Conservation (phyloP, 1,140 invertebrate species). For the Cydia strobilella region DNA sequence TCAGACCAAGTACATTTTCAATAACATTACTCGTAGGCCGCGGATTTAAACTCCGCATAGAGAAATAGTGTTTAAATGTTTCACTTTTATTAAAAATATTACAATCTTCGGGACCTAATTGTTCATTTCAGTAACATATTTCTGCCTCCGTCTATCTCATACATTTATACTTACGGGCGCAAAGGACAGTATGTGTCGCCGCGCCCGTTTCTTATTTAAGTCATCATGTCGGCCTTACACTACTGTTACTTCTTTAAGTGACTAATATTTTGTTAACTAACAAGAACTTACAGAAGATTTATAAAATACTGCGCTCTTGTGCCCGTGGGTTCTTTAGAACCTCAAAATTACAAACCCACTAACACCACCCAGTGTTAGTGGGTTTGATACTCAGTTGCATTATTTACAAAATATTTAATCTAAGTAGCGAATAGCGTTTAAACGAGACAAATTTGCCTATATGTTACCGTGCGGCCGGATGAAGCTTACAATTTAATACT, state of each 20-base stretch:
- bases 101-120: not conserved
- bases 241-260: constrained; percentile 51
- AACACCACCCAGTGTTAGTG: too few relatives aligned
- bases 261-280: constrained; percentile 60
- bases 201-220: constrained; percentile 29
- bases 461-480: constrained; percentile 56
- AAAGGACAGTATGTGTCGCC: not conserved
- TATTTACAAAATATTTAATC: constrained; percentile 64
- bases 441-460: constrained; percentile 48
- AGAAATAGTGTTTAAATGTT: not conserved
- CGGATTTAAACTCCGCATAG: not conserved
- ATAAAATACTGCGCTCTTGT: constrained; percentile 52
- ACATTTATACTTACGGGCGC: not conserved
- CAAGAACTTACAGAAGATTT: constrained; percentile 47
- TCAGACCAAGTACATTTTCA: not conserved
- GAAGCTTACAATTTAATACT: constrained; percentile 68
- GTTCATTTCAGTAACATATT: not conserved
- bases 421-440: constrained; percentile 39
- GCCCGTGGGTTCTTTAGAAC: constrained; percentile 39
- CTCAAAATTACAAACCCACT: constrained; percentile 37
- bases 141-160: not conserved
- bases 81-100: not conserved
- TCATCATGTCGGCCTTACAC: constrained; percentile 47
- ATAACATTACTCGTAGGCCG: not conserved
- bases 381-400: constrained; percentile 39